phyloP scores from a whole-genome alignment of 2,888 invertebrate species.

The Netelia fuscicornis region DNA sequence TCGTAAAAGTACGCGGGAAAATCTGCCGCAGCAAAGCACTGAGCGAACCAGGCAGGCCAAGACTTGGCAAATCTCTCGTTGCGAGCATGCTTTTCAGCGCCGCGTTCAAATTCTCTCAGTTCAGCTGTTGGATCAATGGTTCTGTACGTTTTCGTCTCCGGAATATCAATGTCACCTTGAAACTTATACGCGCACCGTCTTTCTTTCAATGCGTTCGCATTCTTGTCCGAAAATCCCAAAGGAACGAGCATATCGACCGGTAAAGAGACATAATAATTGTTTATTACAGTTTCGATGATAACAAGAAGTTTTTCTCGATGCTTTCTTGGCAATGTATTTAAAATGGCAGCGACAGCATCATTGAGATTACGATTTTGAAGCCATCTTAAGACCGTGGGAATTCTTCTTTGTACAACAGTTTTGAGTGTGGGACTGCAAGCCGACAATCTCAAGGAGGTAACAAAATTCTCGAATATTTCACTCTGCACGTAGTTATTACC shows the following conservation, averaged over 20 bases:
- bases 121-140: constrained; percentile 62
- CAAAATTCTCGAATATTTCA: constrained; percentile 90
- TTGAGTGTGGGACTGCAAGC: background rate
- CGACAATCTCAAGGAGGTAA: background rate
- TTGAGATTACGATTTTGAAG: constrained; percentile 89
- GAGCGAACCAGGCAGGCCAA: background rate
- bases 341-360: constrained; percentile 89
- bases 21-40: background rate
- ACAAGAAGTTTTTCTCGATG: constrained; percentile 86
- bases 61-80: background rate
- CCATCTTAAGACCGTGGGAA: constrained; percentile 90
- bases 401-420: constrained; percentile 87
- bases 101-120: constrained; percentile 1
- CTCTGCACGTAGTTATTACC: constrained; percentile 95
- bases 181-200: constrained; percentile 70
- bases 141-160: background rate
- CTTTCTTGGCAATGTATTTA: constrained; percentile 87
- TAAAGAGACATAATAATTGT: constrained; percentile 88
- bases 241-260: constrained; percentile 87
- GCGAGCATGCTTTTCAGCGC: constrained; percentile 75
- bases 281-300: constrained; percentile 88
- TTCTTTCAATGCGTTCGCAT: constrained; percentile 55
- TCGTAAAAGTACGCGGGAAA: constrained; percentile 89
- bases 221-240: constrained; percentile 83
- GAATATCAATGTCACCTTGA: constrained; percentile 69